These are phyloP conservation scores for Drosophila aff. DNA, from an alignment of 1,140 invertebrate genomes.

Conservation along the genomic window DNA sequence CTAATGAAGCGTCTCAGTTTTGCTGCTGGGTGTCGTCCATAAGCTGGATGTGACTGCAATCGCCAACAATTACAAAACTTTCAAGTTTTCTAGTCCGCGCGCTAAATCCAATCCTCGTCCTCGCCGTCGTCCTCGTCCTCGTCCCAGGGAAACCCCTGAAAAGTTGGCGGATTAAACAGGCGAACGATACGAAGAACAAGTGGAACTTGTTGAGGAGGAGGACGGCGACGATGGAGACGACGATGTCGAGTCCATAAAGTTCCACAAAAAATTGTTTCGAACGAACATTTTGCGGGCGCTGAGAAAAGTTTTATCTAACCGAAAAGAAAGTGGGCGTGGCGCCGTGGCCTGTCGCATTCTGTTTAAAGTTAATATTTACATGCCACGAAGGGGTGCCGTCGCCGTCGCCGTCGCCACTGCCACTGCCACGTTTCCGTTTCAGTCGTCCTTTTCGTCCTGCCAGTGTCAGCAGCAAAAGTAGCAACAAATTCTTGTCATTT, in stretches of 20 bases:
- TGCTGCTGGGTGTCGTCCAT: slow-evolving; percentile 37
- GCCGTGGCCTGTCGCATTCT: slow-evolving; percentile 69
- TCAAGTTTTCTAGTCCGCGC: slow-evolving; percentile 52
- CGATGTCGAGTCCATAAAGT: slow-evolving; percentile 36
- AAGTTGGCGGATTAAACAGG: slow-evolving; percentile 40
- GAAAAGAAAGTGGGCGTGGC: slow-evolving; percentile 43
- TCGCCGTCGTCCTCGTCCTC: background rate
- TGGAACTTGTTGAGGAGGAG: slow-evolving; percentile 13
- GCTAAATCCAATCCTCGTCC: slow-evolving; percentile 31
- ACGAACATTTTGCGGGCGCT: slow-evolving; percentile 29
- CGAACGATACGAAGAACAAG: slow-evolving; percentile 30
- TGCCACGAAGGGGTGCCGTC: slow-evolving; percentile 48
- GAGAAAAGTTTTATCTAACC: slow-evolving; percentile 67
- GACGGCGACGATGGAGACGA: background rate
- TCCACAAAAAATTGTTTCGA: slow-evolving; percentile 52
- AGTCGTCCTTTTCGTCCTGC: slow-evolving; percentile 5
- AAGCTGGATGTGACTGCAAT: slow-evolving; percentile 69
- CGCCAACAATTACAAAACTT: slow-evolving; percentile 79
- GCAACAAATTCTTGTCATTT: slow-evolving; percentile 82
- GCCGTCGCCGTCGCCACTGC: background rate
- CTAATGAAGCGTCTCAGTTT: slow-evolving; percentile 73
- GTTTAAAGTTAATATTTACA: slow-evolving; percentile 83
- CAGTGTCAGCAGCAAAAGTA: slow-evolving; percentile 27
- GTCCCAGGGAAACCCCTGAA: background rate
- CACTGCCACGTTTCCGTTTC: background rate